Percentiles rank a stretch among this genome's conserved stretches.
Evolutionary conservation across 1,140 invertebrate species (phyloP).

Genomic region (Drosophila bocqueti): DNA sequence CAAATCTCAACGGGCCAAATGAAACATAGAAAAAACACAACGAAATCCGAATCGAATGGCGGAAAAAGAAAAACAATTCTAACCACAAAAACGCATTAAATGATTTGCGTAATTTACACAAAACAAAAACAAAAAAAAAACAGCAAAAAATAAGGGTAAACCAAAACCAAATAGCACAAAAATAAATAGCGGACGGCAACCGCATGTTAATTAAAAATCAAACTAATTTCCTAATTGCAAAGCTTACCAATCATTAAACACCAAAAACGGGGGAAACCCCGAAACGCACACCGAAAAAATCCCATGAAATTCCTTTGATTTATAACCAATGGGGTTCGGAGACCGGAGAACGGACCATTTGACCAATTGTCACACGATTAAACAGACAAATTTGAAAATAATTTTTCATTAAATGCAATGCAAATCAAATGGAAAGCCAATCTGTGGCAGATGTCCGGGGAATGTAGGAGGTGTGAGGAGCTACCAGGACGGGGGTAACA

Average conservation of each 20-base stretch:
- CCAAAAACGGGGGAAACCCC: slow-evolving; percentile 39
- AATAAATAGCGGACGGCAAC: slow-evolving; percentile 63
- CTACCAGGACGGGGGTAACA: slow-evolving; percentile 23
- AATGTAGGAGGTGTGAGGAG: not conserved
- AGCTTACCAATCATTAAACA: slow-evolving; percentile 80
- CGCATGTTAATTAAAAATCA: slow-evolving; percentile 84
- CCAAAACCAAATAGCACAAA: slow-evolving; percentile 41
- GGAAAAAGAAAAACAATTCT: slow-evolving; percentile 66
- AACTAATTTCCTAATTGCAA: slow-evolving; percentile 84
- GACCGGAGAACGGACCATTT: slow-evolving; percentile 41
- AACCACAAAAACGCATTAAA: slow-evolving; percentile 82
- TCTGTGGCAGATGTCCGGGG: slow-evolving; percentile 62
- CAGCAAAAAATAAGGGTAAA: slow-evolving; percentile 28
- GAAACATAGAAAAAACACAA: slow-evolving; percentile 25
- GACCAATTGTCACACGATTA: slow-evolving; percentile 82
- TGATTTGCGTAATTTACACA: slow-evolving; percentile 73
- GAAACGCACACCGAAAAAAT: slow-evolving; percentile 28
- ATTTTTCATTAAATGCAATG: slow-evolving; percentile 83
- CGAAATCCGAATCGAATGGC: slow-evolving; percentile 10
- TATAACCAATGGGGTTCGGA: slow-evolving; percentile 46
- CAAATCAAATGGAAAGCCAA: slow-evolving; percentile 78
- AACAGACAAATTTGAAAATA: slow-evolving; percentile 83
- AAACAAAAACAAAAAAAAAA: slow-evolving; percentile 58
- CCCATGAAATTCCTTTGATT: slow-evolving; percentile 65
- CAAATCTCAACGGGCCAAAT: slow-evolving; percentile 62